Evolutionary conservation across 2,113 vertebrate species (phyloP).

Genomic region (Myanophis thanlyinensis): DNA sequence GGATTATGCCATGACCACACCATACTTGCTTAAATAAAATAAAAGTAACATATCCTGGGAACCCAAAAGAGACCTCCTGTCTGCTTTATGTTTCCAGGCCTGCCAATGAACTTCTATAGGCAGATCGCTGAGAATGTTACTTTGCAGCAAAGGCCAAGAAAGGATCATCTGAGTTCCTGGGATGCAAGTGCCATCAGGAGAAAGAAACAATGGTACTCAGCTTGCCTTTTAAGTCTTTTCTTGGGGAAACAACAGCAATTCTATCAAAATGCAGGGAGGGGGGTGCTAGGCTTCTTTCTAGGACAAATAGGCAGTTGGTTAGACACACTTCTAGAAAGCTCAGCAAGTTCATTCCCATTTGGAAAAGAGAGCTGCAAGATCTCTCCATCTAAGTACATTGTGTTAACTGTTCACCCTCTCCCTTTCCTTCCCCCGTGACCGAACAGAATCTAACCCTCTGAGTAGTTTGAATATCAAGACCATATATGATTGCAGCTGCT

Average conservation of each 20-base stretch:
- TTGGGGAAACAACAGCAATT: neutral
- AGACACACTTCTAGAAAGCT: neutral
- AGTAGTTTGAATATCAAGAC: neutral
- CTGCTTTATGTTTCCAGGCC: neutral
- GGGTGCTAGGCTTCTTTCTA: neutral
- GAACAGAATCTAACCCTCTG: neutral
- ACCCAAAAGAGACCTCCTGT: neutral
- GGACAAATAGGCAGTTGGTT: neutral
- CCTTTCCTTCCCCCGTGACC: accelerated
- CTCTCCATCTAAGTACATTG: neutral
- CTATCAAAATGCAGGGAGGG: neutral
- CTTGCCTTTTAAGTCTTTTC: neutral
- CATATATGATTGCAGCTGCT: neutral
- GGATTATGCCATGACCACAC: neutral
- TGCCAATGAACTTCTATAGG: neutral
- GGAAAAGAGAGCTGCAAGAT: neutral
- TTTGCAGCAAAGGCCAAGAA: neutral
- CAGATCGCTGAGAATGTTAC: neutral
- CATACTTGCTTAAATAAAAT: neutral
- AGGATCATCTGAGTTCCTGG: neutral
- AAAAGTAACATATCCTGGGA: neutral
- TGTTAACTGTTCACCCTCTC: neutral
- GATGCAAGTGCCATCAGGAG: neutral
- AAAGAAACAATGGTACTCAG: too few species aligned
- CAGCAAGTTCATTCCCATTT: neutral